Evolutionary conservation across 1,140 invertebrate species (phyloP), one percentile per base, ranked within the genome.

Genomic region (Aradophagus sp.): DNA sequence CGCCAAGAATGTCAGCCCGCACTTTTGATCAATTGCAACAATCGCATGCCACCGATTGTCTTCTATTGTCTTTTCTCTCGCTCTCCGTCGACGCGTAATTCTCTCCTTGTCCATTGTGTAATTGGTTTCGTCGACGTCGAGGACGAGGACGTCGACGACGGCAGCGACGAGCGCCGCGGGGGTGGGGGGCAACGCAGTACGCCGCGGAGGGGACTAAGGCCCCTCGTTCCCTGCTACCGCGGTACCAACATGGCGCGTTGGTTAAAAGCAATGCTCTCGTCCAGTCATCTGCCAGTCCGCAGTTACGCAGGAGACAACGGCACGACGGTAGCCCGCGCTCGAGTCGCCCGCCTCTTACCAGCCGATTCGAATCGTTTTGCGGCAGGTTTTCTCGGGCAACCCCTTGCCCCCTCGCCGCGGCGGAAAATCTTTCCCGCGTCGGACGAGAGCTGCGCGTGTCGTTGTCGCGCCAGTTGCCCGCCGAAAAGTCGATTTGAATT

Each of bases 251-350:
- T 66, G 68, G 68, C 68, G 68, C 68, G 68, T 66, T 66, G 61
- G 68, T 72, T 72, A 66, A 72, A 72, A 72, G 68, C 68, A 72
- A 66, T 72, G 68, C 68, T 72, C 61, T 72, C 68, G 68, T 42
- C 55, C 68, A 72, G 61, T 65, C 55, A 65, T 72, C 61, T 72
- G 68, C 61, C 68, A 72, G 68, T 72, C 48, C 61, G 48, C 67
- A 71, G 67, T 71, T 58, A 70, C 67, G 55, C 67, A 58, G 45
- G 67, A 63, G 67, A 70, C 53, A 63, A 63, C 67, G 67, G 35
- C 58, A 63, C 58, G 67, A 58, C 67, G 52, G 38, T 56, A 36
- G 27, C 32, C 38, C 27, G 12, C 34, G 16, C 20, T 27, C 42
- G 35, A 35, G 47, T 55, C 35, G 35, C 41, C 42, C 31, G 23